A percentile compares a stretch with the other conserved stretches of the same genome.
These are phyloP conservation scores for Harmothoe impar DNA, from an alignment of 2,888 invertebrate genomes.

Conservation along the genomic window DNA sequence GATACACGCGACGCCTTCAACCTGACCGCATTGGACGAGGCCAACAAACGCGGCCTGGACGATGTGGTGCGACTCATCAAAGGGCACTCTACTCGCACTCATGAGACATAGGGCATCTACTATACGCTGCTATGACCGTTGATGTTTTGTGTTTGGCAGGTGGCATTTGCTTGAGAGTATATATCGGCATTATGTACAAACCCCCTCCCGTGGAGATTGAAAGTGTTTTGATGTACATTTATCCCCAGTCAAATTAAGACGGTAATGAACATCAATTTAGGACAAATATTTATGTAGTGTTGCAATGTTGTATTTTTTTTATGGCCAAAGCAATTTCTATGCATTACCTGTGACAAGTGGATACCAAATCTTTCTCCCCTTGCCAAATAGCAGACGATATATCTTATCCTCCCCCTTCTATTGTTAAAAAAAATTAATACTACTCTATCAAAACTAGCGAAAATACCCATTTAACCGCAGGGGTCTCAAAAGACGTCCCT, in stretches of 20 bases:
- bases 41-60: conserved; percentile 49
- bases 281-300: not conserved
- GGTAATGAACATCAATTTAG: not conserved
- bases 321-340: too few species aligned
- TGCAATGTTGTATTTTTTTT: too few species aligned
- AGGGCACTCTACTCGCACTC: not conserved
- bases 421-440: too few species aligned
- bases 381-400: too few species aligned
- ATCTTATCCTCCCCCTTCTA: too few species aligned
- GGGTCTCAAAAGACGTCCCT: too few species aligned
- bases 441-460: too few species aligned
- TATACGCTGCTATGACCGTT: not conserved
- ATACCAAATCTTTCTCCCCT: too few species aligned
- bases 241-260: not conserved
- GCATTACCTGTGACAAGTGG: too few species aligned
- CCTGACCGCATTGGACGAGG: conserved; percentile 70
- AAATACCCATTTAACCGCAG: too few species aligned
- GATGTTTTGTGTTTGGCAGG: not conserved
- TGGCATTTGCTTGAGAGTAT: not conserved
- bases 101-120: not conserved
- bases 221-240: too few species aligned
- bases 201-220: not conserved
- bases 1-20: not conserved
- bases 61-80: not conserved
- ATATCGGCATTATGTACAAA: not conserved